A percentile compares a stretch with the other conserved stretches of the same genome.
These are phyloP conservation scores for Chymomyza costata DNA, from an alignment of 1,140 invertebrate species.

Conservation along the genomic window DNA sequence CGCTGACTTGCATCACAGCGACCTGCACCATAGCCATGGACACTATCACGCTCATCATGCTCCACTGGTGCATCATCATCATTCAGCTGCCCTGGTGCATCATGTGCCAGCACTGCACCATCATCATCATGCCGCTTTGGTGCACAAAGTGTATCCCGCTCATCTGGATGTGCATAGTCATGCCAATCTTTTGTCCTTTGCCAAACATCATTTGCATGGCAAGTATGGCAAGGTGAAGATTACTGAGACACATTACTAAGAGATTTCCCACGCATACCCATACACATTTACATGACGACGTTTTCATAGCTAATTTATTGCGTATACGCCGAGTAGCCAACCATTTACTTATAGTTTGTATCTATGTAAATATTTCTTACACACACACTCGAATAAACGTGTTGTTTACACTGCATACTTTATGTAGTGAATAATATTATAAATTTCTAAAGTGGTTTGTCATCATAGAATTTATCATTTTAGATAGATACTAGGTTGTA, in stretches of 20 bases:
- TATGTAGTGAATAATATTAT: no score
- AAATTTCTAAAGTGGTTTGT: no score
- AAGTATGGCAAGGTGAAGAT: slow-evolving; percentile 69
- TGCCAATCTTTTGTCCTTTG: slow-evolving; percentile 60
- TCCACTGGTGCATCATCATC: slow-evolving; percentile 43
- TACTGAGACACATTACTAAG: slow-evolving; percentile 69
- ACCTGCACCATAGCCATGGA: slow-evolving; percentile 33
- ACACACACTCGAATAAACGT: slow-evolving; percentile 49
- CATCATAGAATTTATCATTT: no score
- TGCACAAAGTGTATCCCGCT: slow-evolving; percentile 48
- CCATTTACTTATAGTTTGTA: slow-evolving; percentile 26
- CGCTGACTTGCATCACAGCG: slow-evolving; percentile 33
- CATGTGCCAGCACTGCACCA: no score
- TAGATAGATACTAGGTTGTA: no score
- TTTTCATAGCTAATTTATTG: slow-evolving; percentile 56
- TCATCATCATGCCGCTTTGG: slow-evolving; percentile 53
- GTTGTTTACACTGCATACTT: no score
- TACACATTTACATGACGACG: slow-evolving; percentile 31
- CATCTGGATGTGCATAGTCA: slow-evolving; percentile 56
- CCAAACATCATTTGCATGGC: slow-evolving; percentile 66
- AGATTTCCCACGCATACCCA: slow-evolving; percentile 47
- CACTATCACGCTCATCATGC: slow-evolving; percentile 35
- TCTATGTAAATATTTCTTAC: no score
- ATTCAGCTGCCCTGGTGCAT: slow-evolving; percentile 3
- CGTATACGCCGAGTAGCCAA: slow-evolving; percentile 10